Evolutionary conservation across 2,797 vertebrate genomes (phyloP), one percentile per base, ranked within the genome.

Genomic region (Picus viridis): DNA sequence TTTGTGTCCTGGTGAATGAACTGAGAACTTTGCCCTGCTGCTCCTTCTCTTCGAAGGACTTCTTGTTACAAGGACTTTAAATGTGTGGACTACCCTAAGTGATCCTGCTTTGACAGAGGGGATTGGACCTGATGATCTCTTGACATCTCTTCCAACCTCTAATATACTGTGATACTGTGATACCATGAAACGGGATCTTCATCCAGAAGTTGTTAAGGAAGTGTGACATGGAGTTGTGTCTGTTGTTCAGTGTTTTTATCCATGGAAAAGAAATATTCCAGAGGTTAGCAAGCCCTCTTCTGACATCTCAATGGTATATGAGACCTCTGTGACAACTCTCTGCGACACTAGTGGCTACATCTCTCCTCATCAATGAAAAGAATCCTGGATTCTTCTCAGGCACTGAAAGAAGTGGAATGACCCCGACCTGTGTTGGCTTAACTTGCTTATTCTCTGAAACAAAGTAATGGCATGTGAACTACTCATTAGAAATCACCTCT

Each of bases 361-460:
- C 26, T 82, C 2, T 57, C 10, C 43, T 92, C 43, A 15, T 18
- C 79, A 83, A 56, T 80, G 45, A 64, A 93, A 89, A 83, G 4
- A 30, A 91, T 11, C 13, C 51, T 67, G n/a, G 73, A 83, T 62
- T 92, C 47, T 74, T 49, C 45, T 54, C 0, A 0, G 24, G 12
- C 27, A 36, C 36, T 64, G 54, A 74, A 86, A 80, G 19, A 22
- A 77, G 29, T 3, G 2, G 49, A 68, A 64, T 51, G 41, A 86
- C 56, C 51, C 58, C 86, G 88, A 77, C 73, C 47, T 72, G 32
- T 39, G 56, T 74, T 69, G 71, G 24, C 26, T 93, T 86, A 81
- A 81, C 65, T 92, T 85, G n/a, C 32, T 91, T 93, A 86, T 91
- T 53, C 57, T 85, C 77, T 90, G 88, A 90, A 86, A 89, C n/a